Conservation (phyloP, 2,113 vertebrate species). For the Oreocharis arfaki region DNA sequence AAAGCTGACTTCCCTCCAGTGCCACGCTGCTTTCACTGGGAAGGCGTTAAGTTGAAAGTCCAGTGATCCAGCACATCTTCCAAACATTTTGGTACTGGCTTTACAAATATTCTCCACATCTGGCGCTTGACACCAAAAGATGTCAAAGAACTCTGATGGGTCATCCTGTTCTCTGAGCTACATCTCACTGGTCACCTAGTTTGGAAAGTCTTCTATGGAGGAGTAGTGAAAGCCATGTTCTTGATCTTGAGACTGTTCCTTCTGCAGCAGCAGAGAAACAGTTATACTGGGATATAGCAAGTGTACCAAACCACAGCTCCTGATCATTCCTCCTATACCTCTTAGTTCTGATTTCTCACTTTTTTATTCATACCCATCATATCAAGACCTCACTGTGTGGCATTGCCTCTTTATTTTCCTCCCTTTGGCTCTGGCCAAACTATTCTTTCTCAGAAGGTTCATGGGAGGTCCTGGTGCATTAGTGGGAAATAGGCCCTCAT, state of each 20-base stretch:
- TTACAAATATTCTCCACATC: not conserved
- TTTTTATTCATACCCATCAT: not conserved
- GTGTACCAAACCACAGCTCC: not conserved
- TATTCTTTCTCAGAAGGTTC: not conserved
- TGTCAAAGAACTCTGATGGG: not conserved
- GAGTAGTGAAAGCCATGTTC: not conserved
- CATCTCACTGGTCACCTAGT: not conserved
- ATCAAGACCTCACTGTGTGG: not conserved
- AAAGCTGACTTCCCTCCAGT: not conserved
- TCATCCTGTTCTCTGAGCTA: not conserved
- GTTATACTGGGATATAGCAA: not conserved
- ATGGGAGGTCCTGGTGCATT: not conserved
- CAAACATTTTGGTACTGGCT: not conserved
- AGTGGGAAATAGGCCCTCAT: not conserved
- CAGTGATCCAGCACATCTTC: not conserved
- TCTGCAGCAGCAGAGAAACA: not conserved
- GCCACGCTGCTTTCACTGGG: not conserved
- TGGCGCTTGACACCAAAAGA: not conserved
- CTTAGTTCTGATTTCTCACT: not conserved
- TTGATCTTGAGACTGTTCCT: not conserved
- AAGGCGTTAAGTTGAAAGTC: not conserved
- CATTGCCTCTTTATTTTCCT: not conserved
- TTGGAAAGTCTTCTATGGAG: not conserved
- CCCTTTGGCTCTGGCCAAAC: not conserved
- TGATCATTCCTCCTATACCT: not conserved